Base-by-base conservation (phyloP, 2,888 invertebrate genomes). In the Dichetophora obliterata region DNA sequence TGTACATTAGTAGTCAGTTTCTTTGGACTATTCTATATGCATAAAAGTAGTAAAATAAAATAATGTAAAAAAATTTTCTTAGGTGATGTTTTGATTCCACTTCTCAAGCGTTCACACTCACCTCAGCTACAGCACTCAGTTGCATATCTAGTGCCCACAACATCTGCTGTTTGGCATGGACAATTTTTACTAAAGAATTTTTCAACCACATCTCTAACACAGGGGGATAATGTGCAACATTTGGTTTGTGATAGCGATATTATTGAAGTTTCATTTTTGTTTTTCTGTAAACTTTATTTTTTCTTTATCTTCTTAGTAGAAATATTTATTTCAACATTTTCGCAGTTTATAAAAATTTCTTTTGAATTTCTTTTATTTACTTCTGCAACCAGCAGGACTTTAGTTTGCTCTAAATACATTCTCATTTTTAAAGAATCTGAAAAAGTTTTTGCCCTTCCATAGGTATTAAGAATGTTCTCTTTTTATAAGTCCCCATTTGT, bases 51-150 rank as follows among this genome's bases (percentile, higher is more conserved):
- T n/a, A 43, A 43, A 43, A 43, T 11, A 14, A 43, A 43, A 43
- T 11, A 43, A 43, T 11, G 14, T 43, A 43, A 11, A 61, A n/a
- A 63, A 65, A 37, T 74, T 52, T 54, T 54, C 76, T 54, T 63
- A 82, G 82, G 82, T 81, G 82, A 82, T 78, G 82, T 78, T 73
- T 48, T 82, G 74, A 79, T 82, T 73, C 81, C 81, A 43, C 80
- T 82, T 75, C 80, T 82, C 76, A 80, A 80, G 22, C 77, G 81
- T 77, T 75, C 77, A 63, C 59, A 77, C 68, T 79, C 81, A 54
- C 71, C 78, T 24, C 57, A 59, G 37, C 43, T 61, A 19, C 65
- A 73, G 11, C 22, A 27, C 65, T 14, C 14, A 6, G 31, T 71
- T 63, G 65, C 27, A 31, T 34, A 57, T 71, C 59, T 57, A 24